Evolutionary conservation across 2,888 invertebrate species (phyloP), one percentile per base, ranked within the genome.

Genomic region (Bhutanitis thaidina): DNA sequence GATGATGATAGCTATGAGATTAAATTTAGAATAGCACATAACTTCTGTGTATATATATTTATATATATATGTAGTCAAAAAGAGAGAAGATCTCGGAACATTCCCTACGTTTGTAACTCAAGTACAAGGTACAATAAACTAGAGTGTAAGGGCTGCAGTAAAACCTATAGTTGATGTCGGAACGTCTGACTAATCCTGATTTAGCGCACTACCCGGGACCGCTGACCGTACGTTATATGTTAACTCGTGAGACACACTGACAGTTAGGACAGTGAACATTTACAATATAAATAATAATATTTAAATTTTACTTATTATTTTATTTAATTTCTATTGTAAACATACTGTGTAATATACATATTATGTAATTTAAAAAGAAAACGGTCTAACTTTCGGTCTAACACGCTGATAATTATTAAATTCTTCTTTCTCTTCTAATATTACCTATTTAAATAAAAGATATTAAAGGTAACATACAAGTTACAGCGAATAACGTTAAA

Each of bases 121-220:
- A 60, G 30, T 38, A 9, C 38, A 34, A 35, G 44, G 65, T 62
- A 76, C 70, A 74, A 82, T 86, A 82, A 85, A 84, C 77, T 80
- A 80, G 71, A 64, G 64, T 67, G 67, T 69, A 71, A 72, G 59
- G 64, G 48, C 50, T 59, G 74, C 80, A 73, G 77, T 87, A 86
- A 87, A 86, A 73, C 80, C 73, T 63, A 63, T 69, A 74, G 71
- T 77, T 73, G 77, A 79, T 79, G 83, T 78, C 74, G 70, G 71
- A 62, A 62, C 75, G 82, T 83, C 79, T 59, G 57, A 65, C 80
- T 89, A 88, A 89, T 84, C 86, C 87, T 88, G 88, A 89, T 89
- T 86, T 88, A 88, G 80, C 80, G 74, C 62, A 66, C 69, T 71
- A 65, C 72, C 71, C 69, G 74, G 67, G 69, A 69, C 71, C 71